These are phyloP conservation scores for Timema podura DNA, from an alignment of 2,888 invertebrate species.

Conservation along the genomic window DNA sequence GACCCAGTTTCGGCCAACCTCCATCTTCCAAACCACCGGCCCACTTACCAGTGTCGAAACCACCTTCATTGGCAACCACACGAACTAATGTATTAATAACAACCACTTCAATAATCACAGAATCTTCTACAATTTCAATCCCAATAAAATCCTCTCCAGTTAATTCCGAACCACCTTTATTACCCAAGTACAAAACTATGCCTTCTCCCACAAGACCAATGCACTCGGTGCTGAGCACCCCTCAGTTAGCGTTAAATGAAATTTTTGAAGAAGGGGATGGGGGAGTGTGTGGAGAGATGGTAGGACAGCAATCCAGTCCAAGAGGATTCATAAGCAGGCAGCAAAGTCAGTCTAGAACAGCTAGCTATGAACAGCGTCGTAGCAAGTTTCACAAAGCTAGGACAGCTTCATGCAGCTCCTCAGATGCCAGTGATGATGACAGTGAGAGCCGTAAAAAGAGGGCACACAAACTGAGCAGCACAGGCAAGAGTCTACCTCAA, in stretches of 20 bases:
- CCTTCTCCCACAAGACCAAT: conserved; percentile 51
- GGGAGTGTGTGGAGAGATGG: conserved; percentile 35
- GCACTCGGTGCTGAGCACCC: conserved; percentile 47
- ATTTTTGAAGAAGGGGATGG: conserved; percentile 58
- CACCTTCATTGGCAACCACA: conserved; percentile 2
- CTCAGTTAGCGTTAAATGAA: conserved; percentile 55
- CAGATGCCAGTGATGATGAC: conserved; percentile 88
- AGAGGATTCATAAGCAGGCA: conserved; percentile 20
- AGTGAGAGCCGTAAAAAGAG: conserved; percentile 79
- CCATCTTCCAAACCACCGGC: not conserved
- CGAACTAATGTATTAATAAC: too few relatives aligned
- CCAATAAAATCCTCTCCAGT: conserved; percentile 46
- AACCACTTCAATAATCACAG: conserved; percentile 45
- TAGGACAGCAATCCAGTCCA: conserved; percentile 14
- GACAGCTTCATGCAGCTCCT: conserved; percentile 89
- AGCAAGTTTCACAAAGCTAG: conserved; percentile 67
- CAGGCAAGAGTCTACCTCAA: conserved; percentile 55
- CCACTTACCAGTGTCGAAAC: conserved; percentile 2
- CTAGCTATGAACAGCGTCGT: conserved; percentile 54
- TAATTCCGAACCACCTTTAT: conserved; percentile 38
- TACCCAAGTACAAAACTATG: conserved; percentile 55
- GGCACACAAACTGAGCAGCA: conserved; percentile 58
- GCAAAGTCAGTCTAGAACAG: conserved; percentile 24
- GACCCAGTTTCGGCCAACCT: not conserved
- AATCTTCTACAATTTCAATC: conserved; percentile 53